Conservation (phyloP, 2,888 invertebrate species). For the Dugesia japonica region DNA sequence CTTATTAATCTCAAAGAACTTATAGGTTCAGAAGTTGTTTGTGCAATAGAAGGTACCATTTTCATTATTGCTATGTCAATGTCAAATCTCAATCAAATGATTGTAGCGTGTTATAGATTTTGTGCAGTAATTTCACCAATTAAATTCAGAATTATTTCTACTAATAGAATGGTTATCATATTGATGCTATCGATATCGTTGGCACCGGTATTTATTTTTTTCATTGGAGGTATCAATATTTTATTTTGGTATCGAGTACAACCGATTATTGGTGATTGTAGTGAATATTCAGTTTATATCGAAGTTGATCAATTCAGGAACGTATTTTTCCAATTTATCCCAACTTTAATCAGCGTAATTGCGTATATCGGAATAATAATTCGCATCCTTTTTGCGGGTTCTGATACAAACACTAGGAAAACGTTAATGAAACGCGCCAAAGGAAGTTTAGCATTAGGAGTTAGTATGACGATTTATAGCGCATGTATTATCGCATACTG, state of each 20-base stretch:
- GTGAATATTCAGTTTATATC: not conserved
- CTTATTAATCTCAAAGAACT: not conserved
- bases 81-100: not conserved
- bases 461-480: not conserved
- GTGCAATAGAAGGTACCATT: not conserved
- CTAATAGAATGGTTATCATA: not conserved
- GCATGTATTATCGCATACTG: not conserved
- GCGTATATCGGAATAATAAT: not conserved
- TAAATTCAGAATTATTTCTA: not conserved
- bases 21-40: not conserved
- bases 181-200: not conserved
- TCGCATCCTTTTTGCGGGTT: not conserved
- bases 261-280: not conserved
- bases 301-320: not conserved
- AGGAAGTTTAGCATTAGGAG: not conserved
- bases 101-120: not conserved
- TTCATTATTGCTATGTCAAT: not conserved
- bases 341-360: not conserved
- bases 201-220: not conserved
- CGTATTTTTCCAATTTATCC: not conserved
- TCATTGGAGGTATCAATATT: not conserved
- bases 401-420: not conserved
- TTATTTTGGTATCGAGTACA: not conserved
- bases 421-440: not conserved
- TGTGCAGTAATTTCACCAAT: not conserved